These are phyloP conservation scores for Temnothorax longispinosus DNA, from an alignment of 1,140 invertebrate species.

Conservation along the genomic window DNA sequence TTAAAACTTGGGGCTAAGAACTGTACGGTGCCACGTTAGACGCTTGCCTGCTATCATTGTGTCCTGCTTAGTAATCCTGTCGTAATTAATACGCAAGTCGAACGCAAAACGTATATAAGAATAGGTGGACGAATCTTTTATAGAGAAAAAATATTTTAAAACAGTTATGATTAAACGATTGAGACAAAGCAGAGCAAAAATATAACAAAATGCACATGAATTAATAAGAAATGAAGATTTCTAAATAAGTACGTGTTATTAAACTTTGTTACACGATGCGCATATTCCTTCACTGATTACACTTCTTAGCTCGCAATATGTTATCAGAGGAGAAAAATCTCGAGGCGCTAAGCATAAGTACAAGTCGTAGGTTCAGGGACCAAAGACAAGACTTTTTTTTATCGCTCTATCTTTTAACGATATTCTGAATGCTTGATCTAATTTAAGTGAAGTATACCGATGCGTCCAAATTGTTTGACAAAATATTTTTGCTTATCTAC, in stretches of 20 bases:
- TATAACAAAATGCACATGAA: not conserved
- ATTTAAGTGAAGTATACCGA: slow-evolving; percentile 63
- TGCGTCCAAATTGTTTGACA: not conserved
- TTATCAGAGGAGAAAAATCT: slow-evolving; percentile 47
- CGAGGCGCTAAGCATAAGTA: slow-evolving; percentile 72
- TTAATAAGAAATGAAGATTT: slow-evolving; percentile 6
- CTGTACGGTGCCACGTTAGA: not conserved
- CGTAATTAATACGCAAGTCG: not conserved
- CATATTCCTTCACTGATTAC: slow-evolving; percentile 26
- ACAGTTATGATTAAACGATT: not conserved
- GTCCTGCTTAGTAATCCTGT: not conserved
- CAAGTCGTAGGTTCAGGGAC: slow-evolving; percentile 80
- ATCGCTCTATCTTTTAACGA: slow-evolving; percentile 61
- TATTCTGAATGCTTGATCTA: slow-evolving; percentile 60
- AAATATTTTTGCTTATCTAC: slow-evolving; percentile 17
- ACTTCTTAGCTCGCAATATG: slow-evolving; percentile 57
- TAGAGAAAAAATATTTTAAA: not conserved
- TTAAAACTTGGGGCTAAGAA: slow-evolving; percentile 49
- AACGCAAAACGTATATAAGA: not conserved
- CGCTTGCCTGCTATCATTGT: not conserved
- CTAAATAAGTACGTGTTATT: not conserved
- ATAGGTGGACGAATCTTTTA: not conserved
- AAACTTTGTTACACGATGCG: not conserved
- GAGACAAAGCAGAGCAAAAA: not conserved
- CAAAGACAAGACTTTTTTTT: slow-evolving; percentile 69